A percentile compares a stretch with the other conserved stretches of the same genome.
Conservation (phyloP, 2,888 invertebrate species). For the Amorpha juglandis region DNA sequence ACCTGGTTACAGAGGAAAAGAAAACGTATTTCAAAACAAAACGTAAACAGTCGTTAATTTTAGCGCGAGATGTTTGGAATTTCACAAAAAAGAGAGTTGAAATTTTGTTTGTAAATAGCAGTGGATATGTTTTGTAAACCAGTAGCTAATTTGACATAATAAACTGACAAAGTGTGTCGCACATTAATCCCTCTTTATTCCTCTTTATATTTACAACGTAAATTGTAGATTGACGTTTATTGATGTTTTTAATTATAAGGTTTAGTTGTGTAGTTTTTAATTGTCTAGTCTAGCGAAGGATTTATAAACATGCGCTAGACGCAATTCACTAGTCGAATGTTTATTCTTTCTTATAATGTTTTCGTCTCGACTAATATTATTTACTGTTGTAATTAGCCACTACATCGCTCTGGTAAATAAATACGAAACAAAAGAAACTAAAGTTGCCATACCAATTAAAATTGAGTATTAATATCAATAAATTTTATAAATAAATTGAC, state of each 20-base stretch:
- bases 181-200: constrained; percentile 21
- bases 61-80: constrained; percentile 47
- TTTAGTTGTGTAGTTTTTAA: not conserved
- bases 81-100: constrained; percentile 45
- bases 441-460: too few relatives aligned
- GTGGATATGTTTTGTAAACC: constrained; percentile 46
- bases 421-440: too few relatives aligned
- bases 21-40: constrained; percentile 38
- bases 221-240: constrained; percentile 7
- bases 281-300: constrained; percentile 1
- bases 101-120: constrained; percentile 56
- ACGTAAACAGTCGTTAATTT: constrained; percentile 49
- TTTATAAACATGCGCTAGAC: not conserved
- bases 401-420: not conserved
- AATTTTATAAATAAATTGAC: too few relatives aligned
- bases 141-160: constrained; percentile 29
- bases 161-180: constrained; percentile 24
- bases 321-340: not conserved
- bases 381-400: not conserved
- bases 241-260: constrained; percentile 6
- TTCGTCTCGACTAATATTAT: not conserved
- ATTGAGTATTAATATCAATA: too few relatives aligned
- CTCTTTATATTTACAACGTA: not conserved
- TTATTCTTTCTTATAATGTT: constrained; percentile 1
- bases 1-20: constrained; percentile 50